Evolutionary conservation across 23 tunicate genomes (phyloP).

Genomic region (Trididemnum miniatum): DNA sequence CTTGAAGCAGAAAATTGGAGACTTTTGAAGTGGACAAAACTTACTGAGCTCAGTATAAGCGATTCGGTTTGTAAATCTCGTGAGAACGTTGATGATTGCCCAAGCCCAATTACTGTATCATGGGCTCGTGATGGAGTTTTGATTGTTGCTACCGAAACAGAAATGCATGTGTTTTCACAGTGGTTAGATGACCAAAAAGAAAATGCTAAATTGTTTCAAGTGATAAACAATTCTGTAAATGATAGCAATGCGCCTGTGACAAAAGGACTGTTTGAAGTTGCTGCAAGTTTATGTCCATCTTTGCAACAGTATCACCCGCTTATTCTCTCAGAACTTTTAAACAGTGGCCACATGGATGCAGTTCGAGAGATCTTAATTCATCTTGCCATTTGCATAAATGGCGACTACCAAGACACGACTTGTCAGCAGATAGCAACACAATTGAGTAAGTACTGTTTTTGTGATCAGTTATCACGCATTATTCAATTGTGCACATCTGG

Average conservation of each 20-base stretch:
- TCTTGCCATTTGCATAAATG: constrained; percentile 71
- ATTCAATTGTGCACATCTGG: constrained; percentile 36
- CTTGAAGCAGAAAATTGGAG: constrained; percentile 30
- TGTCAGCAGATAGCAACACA: constrained; percentile 40
- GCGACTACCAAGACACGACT: constrained; percentile 51
- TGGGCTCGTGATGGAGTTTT: constrained; percentile 91
- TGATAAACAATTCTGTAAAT: not conserved
- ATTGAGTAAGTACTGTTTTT: constrained; percentile 57
- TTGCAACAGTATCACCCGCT: constrained; percentile 90
- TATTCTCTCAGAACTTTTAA: constrained; percentile 70
- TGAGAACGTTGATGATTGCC: too few species aligned
- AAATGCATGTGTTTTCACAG: constrained; percentile 90
- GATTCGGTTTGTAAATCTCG: not conserved
- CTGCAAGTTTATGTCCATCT: constrained; percentile 57
- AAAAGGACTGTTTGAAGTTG: constrained; percentile 49
- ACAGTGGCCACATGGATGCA: constrained; percentile 83
- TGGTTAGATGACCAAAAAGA: constrained; percentile 49
- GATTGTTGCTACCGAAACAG: constrained; percentile 84
- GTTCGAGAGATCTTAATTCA: constrained; percentile 76
- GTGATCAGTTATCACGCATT: constrained; percentile 23
- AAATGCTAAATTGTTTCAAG: not conserved
- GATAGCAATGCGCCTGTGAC: not conserved
- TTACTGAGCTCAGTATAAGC: constrained; percentile 28
- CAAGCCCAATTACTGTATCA: constrained; percentile 47
- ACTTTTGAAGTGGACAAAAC: constrained; percentile 43